Percentiles rank a stretch among this genome's conserved stretches.
Evolutionary conservation across 2,797 vertebrate genomes (phyloP).

Genomic region (Leucoraja ocellata): DNA sequence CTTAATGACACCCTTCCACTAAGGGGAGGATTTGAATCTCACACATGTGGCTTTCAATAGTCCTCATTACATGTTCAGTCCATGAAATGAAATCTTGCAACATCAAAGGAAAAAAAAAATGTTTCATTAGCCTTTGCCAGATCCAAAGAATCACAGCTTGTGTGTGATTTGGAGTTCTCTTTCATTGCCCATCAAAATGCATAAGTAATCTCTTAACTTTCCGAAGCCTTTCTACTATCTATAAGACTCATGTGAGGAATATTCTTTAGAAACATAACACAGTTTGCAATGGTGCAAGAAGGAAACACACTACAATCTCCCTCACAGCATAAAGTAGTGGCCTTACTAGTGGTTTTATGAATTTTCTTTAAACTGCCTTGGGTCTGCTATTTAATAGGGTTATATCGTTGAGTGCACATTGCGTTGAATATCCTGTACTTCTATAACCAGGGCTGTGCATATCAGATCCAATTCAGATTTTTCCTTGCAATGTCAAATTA

Average conservation of each 20-base stretch:
- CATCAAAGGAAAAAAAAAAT: background rate
- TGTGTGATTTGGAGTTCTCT: background rate
- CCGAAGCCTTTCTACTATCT: too few relatives aligned
- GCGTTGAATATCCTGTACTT: background rate
- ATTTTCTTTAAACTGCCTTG: background rate
- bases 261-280: too few relatives aligned
- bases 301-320: too few relatives aligned
- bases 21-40: background rate
- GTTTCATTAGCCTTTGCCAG: background rate
- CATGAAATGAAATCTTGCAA: background rate
- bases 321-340: too few relatives aligned
- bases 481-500: conserved; percentile 74
- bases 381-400: background rate
- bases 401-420: background rate
- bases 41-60: background rate
- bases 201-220: too few relatives aligned
- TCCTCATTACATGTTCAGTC: background rate
- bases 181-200: background rate
- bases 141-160: background rate
- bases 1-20: background rate
- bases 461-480: conserved; percentile 40
- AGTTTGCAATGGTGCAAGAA: too few relatives aligned
- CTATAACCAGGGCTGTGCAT: background rate
- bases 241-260: too few relatives aligned
- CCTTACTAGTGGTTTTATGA: too few relatives aligned